These are phyloP conservation scores for Petroica traversi DNA, from an alignment of 2,113 vertebrate genomes.

Conservation along the genomic window DNA sequence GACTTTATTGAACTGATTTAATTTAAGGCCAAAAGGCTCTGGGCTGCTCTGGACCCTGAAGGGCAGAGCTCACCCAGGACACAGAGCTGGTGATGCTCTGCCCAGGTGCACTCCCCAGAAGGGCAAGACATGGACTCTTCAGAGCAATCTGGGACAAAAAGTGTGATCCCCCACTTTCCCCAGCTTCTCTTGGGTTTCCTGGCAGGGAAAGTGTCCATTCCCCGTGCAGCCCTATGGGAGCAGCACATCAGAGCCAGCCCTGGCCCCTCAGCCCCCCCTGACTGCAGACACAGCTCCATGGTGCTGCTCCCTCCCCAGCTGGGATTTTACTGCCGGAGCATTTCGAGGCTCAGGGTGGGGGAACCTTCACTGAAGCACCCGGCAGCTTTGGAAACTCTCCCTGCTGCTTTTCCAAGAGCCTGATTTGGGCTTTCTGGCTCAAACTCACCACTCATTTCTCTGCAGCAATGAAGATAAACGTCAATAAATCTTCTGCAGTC, in stretches of 20 bases:
- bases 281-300: not conserved
- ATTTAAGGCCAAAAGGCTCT: not conserved
- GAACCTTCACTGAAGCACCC: not conserved
- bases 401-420: slow-evolving; percentile 17
- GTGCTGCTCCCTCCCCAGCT: not conserved
- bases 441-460: slow-evolving; percentile 4
- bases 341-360: accelerated
- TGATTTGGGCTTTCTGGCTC: slow-evolving; percentile 14
- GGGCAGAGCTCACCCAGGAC: not conserved
- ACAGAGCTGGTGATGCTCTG: not conserved
- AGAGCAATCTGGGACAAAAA: not conserved
- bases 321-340: not conserved
- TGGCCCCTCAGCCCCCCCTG: not conserved
- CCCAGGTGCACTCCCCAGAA: not conserved
- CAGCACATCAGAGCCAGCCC: not conserved
- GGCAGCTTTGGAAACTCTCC: not conserved
- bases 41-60: not conserved
- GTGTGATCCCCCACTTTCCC: too few relatives aligned
- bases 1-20: not conserved
- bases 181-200: accelerated
- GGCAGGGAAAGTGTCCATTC: not conserved
- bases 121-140: not conserved
- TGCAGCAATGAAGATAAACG: slow-evolving; percentile 30
- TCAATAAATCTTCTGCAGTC: not conserved
- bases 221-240: not conserved